phyloP scores from a whole-genome alignment of 1,140 invertebrate species.

The Melitaea cinxia region DNA sequence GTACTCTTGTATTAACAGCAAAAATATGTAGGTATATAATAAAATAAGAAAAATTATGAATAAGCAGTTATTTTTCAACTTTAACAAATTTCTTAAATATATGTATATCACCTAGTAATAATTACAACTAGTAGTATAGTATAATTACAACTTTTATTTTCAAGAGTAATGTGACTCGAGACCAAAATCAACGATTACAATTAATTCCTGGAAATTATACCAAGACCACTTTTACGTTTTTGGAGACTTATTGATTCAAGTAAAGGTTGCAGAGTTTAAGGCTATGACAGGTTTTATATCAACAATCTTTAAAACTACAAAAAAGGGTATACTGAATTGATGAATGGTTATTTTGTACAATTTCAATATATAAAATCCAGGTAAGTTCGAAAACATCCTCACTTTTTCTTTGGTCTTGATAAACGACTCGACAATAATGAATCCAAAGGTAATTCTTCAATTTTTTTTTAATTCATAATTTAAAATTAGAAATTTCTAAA shows the following conservation, averaged over 20 bases:
- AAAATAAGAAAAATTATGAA: no score
- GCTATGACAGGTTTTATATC: conserved; percentile 47
- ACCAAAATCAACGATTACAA: not conserved
- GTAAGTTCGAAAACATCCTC: conserved; percentile 21
- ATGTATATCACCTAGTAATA: not conserved
- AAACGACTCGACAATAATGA: conserved; percentile 27
- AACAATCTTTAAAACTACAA: conserved; percentile 31
- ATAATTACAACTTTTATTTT: not conserved
- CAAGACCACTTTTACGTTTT: conserved; percentile 33
- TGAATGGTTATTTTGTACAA: conserved; percentile 29
- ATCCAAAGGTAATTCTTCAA: conserved; percentile 35
- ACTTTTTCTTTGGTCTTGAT: conserved; percentile 26
- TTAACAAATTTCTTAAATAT: no score
- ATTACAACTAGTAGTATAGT: no score
- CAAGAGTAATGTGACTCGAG: not conserved
- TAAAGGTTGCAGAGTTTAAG: conserved; percentile 39
- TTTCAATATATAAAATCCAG: conserved; percentile 43
- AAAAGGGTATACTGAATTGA: conserved; percentile 22
- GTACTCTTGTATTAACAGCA: no score
- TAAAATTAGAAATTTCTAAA: not conserved
- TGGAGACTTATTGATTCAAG: conserved; percentile 32
- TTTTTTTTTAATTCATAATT: not conserved
- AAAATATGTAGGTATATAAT: no score
- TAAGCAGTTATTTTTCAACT: no score
- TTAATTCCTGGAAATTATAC: conserved; percentile 8